Percentiles rank a stretch among this genome's conserved stretches.
Conservation (phyloP, 2,797 vertebrate genomes). For the Gouania willdenowi region DNA sequence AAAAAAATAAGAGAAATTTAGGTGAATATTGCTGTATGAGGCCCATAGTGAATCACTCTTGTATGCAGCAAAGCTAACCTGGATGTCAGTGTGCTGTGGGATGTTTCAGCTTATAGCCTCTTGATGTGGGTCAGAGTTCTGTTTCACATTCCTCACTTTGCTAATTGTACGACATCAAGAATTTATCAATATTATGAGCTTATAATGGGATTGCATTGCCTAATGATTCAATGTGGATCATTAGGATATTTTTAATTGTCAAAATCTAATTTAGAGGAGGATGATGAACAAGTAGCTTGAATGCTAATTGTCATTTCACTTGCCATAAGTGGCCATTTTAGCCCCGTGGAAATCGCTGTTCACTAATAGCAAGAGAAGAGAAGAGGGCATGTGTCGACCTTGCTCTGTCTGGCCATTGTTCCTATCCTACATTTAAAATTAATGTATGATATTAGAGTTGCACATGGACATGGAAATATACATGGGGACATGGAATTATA, state of each 20-base stretch:
- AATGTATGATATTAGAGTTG: too few relatives aligned
- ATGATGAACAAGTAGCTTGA: conserved; percentile 6
- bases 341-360: conserved; percentile 3
- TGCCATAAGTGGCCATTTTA: too few relatives aligned
- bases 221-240: conserved; percentile 4
- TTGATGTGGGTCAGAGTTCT: background rate
- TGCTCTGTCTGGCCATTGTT: too few relatives aligned
- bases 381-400: background rate
- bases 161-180: background rate
- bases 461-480: too few relatives aligned
- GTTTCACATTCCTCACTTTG: background rate
- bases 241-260: conserved; percentile 1
- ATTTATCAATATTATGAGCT: background rate
- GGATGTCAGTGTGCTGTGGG: background rate
- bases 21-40: too few relatives aligned
- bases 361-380: background rate
- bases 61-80: too few relatives aligned
- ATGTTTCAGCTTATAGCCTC: background rate
- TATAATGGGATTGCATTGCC: conserved; percentile 1
- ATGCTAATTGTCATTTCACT: conserved; percentile 32
- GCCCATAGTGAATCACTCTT: too few relatives aligned
- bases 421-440: too few relatives aligned
- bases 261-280: conserved; percentile 3
- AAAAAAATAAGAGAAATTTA: too few relatives aligned
- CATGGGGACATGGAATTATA: too few relatives aligned